Conservation (phyloP, 1,140 invertebrate species). For the Gonioctena quinquepunctata region DNA sequence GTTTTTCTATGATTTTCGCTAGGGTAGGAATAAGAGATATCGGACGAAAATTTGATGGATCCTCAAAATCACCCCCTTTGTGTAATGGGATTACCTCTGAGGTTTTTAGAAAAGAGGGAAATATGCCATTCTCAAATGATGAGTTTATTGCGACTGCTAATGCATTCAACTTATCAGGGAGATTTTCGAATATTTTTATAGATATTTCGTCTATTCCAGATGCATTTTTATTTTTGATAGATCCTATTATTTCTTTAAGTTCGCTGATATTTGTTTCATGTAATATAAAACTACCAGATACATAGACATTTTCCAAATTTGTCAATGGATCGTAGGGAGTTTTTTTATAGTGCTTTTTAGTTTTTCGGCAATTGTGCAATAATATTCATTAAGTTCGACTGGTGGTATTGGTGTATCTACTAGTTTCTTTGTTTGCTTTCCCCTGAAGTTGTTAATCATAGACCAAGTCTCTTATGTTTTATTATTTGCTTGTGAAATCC, state of each 20-base stretch:
- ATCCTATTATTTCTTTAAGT: neutral
- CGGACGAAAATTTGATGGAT: too few species aligned
- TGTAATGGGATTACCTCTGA: too few species aligned
- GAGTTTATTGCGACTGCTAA: neutral
- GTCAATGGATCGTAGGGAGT: neutral
- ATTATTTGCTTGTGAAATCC: neutral
- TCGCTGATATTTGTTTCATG: neutral
- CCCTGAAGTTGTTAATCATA: neutral
- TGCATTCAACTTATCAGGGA: neutral
- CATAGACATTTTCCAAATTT: neutral
- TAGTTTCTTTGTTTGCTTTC: neutral
- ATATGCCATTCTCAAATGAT: too few species aligned
- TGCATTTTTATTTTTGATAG: neutral
- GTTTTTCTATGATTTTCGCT: too few species aligned
- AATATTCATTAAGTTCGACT: neutral
- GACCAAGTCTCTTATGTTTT: too few species aligned
- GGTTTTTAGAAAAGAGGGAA: too few species aligned
- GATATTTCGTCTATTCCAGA: neutral
- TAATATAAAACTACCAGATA: neutral
- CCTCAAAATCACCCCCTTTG: too few species aligned
- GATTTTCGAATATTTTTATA: neutral
- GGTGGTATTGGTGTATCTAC: neutral
- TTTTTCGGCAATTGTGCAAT: neutral
- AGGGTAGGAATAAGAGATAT: too few species aligned
- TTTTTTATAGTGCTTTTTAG: neutral